Evolutionary conservation across 2,888 invertebrate genomes (phyloP), one percentile per base, ranked within the genome.

Genomic region (Hesperia comma): DNA sequence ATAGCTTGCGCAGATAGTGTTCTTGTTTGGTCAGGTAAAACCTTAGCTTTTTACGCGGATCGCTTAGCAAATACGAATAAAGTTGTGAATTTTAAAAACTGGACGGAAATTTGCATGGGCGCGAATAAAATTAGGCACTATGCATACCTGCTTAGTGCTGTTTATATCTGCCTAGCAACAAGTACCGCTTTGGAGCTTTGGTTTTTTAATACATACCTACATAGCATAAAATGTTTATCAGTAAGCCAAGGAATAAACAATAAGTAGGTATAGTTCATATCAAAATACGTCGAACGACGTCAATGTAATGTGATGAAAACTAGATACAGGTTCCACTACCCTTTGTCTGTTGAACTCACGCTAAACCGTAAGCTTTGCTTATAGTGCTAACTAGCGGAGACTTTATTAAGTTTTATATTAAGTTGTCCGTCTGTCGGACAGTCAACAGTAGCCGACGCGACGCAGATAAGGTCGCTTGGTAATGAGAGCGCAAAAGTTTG

Each of bases 11-110:
- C 78, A 80, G 84, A 83, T 82, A 83, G 82, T 87, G 87, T 88
- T 88, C 88, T 88, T 83, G 83, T 86, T 90, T 80, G 77, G 77
- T 79, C 80, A 85, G 84, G 88, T 88, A 88, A 88, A 90, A 87
- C 88, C 86, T 88, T 81, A 82, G 84, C 86, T 87, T 90, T 89
- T 89, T 88, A 82, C 83, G 83, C 80, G 79, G 80, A 83, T 85
- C 86, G 88, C 82, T 82, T 83, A 77, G 83, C 80, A 86, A 90
- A 87, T 90, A 87, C 85, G 84, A 88, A 88, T 88, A 83, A 83
- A 87, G 82, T 80, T 82, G 81, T 83, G 82, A 84, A 84, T 86
- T 81, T 81, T 75, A 85, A 85, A 83, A 81, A 79, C 80, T 74
- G 69, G 69, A 78, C 79, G 79, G 76, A 72, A 68, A 84, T 87